phyloP scores from a whole-genome alignment of 2,888 invertebrate species.

The Epinotia bilunana region DNA sequence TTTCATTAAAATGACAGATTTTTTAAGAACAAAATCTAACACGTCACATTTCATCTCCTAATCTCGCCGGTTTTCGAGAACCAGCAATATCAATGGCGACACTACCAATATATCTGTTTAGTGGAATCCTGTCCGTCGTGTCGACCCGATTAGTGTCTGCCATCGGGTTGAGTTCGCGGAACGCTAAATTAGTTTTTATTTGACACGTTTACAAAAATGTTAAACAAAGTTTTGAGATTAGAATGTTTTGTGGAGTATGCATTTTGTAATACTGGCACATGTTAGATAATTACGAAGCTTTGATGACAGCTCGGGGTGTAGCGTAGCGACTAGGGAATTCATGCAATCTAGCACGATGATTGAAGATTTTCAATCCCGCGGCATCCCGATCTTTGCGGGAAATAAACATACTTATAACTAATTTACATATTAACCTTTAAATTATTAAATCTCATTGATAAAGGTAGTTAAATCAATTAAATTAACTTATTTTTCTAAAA shows the following conservation, averaged over 20 bases:
- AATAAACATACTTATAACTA: too few relatives aligned
- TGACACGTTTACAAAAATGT: constrained; percentile 36
- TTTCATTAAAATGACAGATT: not conserved
- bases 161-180: constrained; percentile 35
- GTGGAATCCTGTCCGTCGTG: constrained; percentile 24
- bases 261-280: constrained; percentile 9
- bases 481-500: too few relatives aligned
- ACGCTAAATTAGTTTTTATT: constrained; percentile 39
- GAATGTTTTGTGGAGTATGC: not conserved
- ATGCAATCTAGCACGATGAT: too few relatives aligned
- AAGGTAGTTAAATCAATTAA: too few relatives aligned
- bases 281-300: not conserved
- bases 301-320: not conserved
- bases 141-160: constrained; percentile 28
- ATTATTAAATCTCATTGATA: too few relatives aligned
- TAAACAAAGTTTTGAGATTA: constrained; percentile 27
- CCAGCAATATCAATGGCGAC: constrained; percentile 20
- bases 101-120: constrained; percentile 26
- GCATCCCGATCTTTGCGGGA: too few relatives aligned
- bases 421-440: too few relatives aligned
- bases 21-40: constrained; percentile 23
- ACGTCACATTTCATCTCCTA: constrained; percentile 38
- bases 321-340: too few relatives aligned
- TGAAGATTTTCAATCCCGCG: too few relatives aligned
- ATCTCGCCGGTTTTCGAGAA: constrained; percentile 38